These are phyloP conservation scores for Botia almorhae DNA, from an alignment of 2,797 vertebrate genomes.

Conservation along the genomic window DNA sequence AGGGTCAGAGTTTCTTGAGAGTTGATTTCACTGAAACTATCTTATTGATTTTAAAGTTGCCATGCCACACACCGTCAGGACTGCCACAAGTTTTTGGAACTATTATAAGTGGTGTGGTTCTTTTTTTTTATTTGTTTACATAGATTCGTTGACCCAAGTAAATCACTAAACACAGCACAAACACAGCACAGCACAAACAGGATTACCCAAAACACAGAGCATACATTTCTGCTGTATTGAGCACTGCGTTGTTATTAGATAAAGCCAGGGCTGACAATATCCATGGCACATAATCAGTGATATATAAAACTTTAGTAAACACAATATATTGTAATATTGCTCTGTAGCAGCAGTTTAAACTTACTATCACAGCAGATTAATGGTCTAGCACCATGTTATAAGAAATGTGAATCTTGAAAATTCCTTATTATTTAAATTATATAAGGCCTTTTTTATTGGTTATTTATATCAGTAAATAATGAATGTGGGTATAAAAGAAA, in stretches of 20 bases:
- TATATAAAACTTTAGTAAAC: not conserved
- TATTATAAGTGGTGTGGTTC: not conserved
- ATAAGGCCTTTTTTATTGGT: too few species aligned
- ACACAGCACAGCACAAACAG: too few species aligned
- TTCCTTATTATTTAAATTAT: too few species aligned
- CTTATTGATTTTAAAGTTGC: conserved; percentile 9
- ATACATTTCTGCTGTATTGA: conserved; percentile 10
- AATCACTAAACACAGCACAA: conserved; percentile 3
- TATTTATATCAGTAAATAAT: too few species aligned
- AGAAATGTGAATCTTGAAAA: not conserved
- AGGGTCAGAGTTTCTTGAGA: conserved; percentile 22
- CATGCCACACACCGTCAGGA: not conserved
- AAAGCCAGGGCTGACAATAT: conserved; percentile 1
- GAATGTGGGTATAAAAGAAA: too few species aligned
- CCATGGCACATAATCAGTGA: not conserved
- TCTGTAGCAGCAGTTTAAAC: not conserved
- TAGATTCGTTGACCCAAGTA: conserved; percentile 25
- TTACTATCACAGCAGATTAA: not conserved
- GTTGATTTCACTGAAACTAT: not conserved
- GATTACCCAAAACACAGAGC: conserved; percentile 7
- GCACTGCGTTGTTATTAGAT: not conserved
- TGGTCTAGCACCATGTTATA: not conserved
- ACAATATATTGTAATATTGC: conserved; percentile 23
- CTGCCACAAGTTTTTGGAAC: conserved; percentile 2
- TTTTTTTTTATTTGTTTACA: conserved; percentile 13